Conservation (phyloP, 1,140 invertebrate genomes). For the Panagrolaimus sp. region DNA sequence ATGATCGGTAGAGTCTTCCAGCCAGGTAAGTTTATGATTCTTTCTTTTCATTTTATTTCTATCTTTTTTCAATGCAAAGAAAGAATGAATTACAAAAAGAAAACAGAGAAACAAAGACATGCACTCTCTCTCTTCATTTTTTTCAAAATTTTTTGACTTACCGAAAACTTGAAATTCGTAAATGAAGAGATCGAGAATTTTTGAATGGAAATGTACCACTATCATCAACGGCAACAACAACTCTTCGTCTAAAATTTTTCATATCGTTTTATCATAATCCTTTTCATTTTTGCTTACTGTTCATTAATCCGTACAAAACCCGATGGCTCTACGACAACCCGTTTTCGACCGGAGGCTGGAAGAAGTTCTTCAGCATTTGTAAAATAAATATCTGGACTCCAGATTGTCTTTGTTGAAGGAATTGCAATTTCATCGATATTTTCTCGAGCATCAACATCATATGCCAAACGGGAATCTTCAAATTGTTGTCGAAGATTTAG, state of each 20-base stretch:
- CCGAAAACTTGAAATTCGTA: conserved; percentile 44
- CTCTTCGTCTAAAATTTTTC: conserved; percentile 25
- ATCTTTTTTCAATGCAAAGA: too few relatives aligned
- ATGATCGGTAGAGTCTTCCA: too few relatives aligned
- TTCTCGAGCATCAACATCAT: conserved; percentile 53
- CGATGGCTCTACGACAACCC: conserved; percentile 41
- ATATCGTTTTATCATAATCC: conserved; percentile 4
- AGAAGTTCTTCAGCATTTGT: conserved; percentile 34
- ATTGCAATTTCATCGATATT: conserved; percentile 45
- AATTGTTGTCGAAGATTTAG: conserved; percentile 53
- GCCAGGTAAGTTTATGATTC: too few relatives aligned
- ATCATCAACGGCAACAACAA: conserved; percentile 39
- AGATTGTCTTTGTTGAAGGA: conserved; percentile 43
- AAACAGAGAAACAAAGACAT: too few relatives aligned
- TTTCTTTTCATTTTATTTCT: too few relatives aligned
- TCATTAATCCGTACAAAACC: conserved; percentile 45
- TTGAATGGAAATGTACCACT: conserved; percentile 36
- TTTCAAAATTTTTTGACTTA: background rate
- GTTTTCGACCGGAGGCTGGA: conserved; percentile 1
- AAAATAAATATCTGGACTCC: conserved; percentile 57
- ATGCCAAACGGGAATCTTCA: conserved; percentile 51
- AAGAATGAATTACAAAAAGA: too few relatives aligned
- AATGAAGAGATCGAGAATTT: conserved; percentile 33
- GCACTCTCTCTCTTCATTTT: background rate
- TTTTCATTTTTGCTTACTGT: conserved; percentile 22